Base-by-base conservation (phyloP, 2,797 vertebrate species). In the Chloroceryle inda region DNA sequence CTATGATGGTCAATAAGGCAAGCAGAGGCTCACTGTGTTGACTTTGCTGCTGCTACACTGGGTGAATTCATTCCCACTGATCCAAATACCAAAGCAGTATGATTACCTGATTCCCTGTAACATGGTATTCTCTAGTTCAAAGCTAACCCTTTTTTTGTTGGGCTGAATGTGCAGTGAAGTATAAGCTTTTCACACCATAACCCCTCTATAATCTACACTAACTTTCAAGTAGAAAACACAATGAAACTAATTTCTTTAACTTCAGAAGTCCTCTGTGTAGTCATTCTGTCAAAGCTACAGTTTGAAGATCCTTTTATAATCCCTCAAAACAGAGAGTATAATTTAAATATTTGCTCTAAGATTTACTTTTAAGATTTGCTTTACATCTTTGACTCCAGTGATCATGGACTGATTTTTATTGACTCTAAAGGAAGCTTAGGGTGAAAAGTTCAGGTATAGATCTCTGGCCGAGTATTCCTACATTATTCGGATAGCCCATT, bases 291-390 rank as follows among this genome's bases (percentile, higher is more conserved):
- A 84, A 78, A 72, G 23, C 4, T 38, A 35, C 11, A 61, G 31
- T 62, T 23, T 75, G 24, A 71, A 78, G 59, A 58, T 61, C n/a
- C 26, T 7, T 72, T 84, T 52, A 64, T 61, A 89, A 56, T 64
- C 45, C 68, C 13, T 66, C 21, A 53, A 79, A 94, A 58, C 6
- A 87, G 22, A 50, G 10, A 23, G 37, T 72, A 37, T n/a, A 40
- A 58, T 78, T 89, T 58, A 89, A 91, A 82, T 89, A 82, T 92
- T 82, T 85, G 27, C 16, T 62, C 75, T 85, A 68, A 50, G 24
- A 13, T 38, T 38, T 38, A 13, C 38, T 38, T 38, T 45, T 45
- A 45, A 45, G 44, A 69, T 47, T 0, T 40, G 47, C 24, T 66
- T 87, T 85, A 38, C 1, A 1, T 68, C 22, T 91, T 87, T 82